Conservation (phyloP, 2,888 invertebrate genomes). For the Chloromyia formosa region DNA sequence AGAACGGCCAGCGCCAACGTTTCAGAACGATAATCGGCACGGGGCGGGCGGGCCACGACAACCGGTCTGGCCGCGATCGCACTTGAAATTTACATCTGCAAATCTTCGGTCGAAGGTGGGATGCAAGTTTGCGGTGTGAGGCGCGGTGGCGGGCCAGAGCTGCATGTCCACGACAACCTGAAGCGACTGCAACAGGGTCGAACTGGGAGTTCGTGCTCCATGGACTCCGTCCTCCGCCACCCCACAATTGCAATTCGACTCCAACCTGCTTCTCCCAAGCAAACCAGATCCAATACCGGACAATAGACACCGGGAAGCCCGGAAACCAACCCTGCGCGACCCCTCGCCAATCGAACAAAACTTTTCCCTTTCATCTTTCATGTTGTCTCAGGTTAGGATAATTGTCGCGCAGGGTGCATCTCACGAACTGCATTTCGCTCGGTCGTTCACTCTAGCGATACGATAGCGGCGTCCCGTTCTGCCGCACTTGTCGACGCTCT, state of each 20-base stretch:
- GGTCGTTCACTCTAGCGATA: constrained; percentile 21
- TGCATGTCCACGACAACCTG: background rate
- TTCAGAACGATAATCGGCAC: background rate
- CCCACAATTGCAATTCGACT: background rate
- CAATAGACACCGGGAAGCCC: no score
- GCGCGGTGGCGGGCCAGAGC: background rate
- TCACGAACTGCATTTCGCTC: background rate
- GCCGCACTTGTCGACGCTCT: background rate
- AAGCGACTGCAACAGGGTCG: constrained; percentile 31
- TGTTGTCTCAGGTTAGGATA: constrained; percentile 35
- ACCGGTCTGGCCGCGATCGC: constrained; percentile 21
- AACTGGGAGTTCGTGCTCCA: background rate
- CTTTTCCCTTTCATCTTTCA: background rate
- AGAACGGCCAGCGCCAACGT: background rate
- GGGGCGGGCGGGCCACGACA: background rate
- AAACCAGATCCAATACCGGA: no score
- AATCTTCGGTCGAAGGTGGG: background rate
- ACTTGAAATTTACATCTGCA: background rate
- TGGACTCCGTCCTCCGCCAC: background rate
- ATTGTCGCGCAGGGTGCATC: background rate
- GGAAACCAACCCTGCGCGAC: no score
- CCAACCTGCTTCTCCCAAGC: no score
- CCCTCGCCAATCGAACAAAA: no score
- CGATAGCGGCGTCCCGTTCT: constrained; percentile 9
- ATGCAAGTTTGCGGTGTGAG: background rate